Evolutionary conservation across 2,113 vertebrate species (phyloP).

Genomic region (Piprites chloris): DNA sequence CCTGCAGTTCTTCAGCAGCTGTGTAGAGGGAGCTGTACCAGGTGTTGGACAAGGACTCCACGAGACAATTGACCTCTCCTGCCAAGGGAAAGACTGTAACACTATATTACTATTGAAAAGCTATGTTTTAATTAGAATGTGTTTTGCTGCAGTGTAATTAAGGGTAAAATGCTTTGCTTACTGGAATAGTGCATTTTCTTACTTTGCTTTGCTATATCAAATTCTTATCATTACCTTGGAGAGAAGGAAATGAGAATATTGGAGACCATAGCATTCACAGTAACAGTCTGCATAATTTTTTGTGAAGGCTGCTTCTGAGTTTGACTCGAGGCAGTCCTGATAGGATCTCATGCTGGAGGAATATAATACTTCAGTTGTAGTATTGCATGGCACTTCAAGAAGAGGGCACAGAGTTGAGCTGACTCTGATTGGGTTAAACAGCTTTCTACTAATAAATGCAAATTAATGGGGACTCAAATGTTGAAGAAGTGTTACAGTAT

Average conservation of each 20-base stretch:
- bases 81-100: neutral
- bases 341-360: neutral
- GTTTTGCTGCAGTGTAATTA: neutral
- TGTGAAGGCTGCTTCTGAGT: neutral
- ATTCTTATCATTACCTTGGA: neutral
- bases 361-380: neutral
- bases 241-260: neutral
- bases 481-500: neutral
- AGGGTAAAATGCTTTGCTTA: neutral
- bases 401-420: neutral
- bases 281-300: neutral
- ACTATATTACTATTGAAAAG: neutral
- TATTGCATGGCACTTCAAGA: neutral
- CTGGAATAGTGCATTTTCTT: neutral
- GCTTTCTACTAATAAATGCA: neutral
- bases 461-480: accelerated
- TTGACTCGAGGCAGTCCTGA: neutral
- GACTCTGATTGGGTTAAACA: neutral
- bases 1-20: neutral
- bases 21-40: neutral
- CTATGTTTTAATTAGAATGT: neutral
- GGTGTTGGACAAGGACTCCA: neutral
- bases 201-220: neutral
- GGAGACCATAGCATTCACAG: neutral
- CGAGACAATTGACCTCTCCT: neutral